Evolutionary conservation across 2,797 vertebrate species (phyloP).

Genomic region (Cossypha niveicapilla): DNA sequence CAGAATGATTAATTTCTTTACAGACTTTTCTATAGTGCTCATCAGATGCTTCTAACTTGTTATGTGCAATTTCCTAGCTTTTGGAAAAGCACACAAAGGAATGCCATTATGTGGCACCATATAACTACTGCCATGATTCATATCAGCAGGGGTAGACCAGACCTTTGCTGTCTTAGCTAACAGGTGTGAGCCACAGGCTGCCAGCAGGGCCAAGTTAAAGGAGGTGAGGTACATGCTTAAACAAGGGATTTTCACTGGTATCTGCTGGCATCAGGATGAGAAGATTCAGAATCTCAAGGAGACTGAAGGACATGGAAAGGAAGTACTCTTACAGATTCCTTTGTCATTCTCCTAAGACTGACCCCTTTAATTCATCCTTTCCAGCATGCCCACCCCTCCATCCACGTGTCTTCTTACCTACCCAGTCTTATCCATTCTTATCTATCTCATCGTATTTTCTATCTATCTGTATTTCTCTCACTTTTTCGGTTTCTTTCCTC

Average conservation of each 20-base stretch:
- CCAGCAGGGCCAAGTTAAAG: background rate
- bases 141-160: background rate
- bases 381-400: background rate
- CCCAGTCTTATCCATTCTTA: background rate
- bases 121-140: conserved; percentile 1
- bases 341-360: background rate
- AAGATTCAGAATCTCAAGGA: background rate
- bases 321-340: background rate
- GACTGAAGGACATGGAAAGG: background rate
- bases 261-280: background rate
- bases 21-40: conserved; percentile 48
- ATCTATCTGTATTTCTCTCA: background rate
- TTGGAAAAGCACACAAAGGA: conserved; percentile 46
- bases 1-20: conserved; percentile 53
- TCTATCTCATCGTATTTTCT: background rate
- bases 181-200: conserved; percentile 25
- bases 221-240: background rate
- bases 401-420: background rate
- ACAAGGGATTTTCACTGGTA: background rate
- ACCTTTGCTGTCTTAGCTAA: conserved; percentile 1
- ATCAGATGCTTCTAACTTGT: conserved; percentile 49
- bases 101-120: conserved; percentile 9
- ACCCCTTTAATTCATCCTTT: background rate
- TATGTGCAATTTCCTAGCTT: conserved; percentile 54
- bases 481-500: background rate